Evolutionary conservation across 2,797 vertebrate species (phyloP), one percentile per base, ranked within the genome.

Genomic region (Peromyscus aztecus): DNA sequence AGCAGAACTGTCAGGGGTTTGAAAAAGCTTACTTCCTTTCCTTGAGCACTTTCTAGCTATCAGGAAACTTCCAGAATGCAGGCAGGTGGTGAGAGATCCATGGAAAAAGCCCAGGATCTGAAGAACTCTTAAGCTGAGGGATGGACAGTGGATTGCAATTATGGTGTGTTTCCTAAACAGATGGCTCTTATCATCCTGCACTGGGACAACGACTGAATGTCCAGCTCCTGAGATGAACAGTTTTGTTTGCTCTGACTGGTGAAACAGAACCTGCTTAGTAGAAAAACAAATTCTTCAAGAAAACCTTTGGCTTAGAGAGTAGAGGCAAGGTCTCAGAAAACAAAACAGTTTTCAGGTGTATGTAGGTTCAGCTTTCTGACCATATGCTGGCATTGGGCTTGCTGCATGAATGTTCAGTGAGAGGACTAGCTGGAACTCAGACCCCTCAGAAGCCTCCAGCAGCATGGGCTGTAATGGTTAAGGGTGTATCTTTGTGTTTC

Each of bases 111-210:
- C 24, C 83, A 55, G 57, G 46, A 46, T 77, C 43, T 75, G 52
- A 91, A 89, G 55, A 75, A 81, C 67, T 85, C 86, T 84, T 69
- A 75, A 81, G 43, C 31, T 61, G 55, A 75, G 92, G 75, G 63
- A 92, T 91, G 57, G 59, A 1, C 78, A 52, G 7, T 57, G 27
- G 63, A 83, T 59, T 16, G 67, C 27, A 84, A 73, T 86, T 57
- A 61, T 67, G n/a, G 43, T 37, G 34, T 84, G 6, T 71, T 97
- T 95, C 24, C 61, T 21, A 93, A 97, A 87, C 59, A 98, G 71
- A 89, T 87, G 90, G 95, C 1, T 81, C 27, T 29, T 57, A 27
- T 95, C 94, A 82, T 84, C 43, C 85, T 40, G 46, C 55, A 2
- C 29, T 91, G 63, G 80, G 63, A 94, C 55, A 82, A 61, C 94